Evolutionary conservation across 2,797 vertebrate genomes (phyloP).

Genomic region (Propithecus perrieri): DNA sequence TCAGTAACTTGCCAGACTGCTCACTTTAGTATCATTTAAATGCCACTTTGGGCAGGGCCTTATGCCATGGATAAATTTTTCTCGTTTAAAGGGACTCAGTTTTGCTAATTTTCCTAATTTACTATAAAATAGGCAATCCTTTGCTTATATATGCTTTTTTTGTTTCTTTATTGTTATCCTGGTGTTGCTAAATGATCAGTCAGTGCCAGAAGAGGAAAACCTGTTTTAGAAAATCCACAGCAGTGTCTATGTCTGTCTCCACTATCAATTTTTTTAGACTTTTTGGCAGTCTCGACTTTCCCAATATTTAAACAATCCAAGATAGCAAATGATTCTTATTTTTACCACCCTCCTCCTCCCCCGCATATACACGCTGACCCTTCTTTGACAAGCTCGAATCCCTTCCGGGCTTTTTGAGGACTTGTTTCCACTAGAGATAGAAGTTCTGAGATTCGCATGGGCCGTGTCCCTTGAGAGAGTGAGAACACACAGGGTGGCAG

Average conservation of each 20-base stretch:
- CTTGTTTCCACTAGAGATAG: not conserved
- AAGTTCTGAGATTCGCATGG: not conserved
- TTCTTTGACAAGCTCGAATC: not conserved
- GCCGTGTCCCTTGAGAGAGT: fast-evolving
- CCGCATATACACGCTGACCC: fast-evolving
- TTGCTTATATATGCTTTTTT: fast-evolving
- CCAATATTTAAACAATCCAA: not conserved
- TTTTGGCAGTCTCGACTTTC: not conserved
- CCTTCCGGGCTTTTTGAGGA: not conserved
- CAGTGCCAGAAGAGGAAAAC: not conserved
- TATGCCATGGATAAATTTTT: not conserved
- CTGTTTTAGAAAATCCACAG: not conserved
- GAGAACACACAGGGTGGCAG: fast-evolving
- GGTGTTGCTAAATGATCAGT: fast-evolving
- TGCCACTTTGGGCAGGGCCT: not conserved
- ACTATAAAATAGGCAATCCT: not conserved
- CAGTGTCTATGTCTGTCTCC: not conserved
- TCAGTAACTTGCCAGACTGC: not conserved
- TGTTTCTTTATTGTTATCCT: not conserved
- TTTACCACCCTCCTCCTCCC: no score
- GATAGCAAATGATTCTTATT: not conserved
- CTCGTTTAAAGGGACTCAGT: not conserved
- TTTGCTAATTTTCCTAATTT: not conserved
- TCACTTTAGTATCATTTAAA: conserved; percentile 37
- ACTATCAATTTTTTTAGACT: not conserved